Conservation (phyloP, 2,113 vertebrate genomes). For the Rostratula benghalensis region DNA sequence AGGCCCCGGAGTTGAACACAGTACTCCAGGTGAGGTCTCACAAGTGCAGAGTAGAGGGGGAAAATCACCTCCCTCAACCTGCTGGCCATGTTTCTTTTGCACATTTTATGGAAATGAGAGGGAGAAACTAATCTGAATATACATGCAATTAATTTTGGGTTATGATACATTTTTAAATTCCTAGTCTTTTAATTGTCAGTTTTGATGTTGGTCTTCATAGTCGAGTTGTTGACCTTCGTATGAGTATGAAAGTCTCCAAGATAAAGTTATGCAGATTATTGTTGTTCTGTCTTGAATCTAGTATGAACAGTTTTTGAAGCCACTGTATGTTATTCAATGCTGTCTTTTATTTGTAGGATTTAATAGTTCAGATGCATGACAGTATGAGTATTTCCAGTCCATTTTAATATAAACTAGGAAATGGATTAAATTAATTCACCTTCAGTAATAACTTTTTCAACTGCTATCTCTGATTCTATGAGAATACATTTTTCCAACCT, state of each 20-base stretch:
- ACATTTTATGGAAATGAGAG: neutral
- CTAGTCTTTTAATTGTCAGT: neutral
- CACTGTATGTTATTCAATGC: neutral
- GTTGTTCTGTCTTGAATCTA: neutral
- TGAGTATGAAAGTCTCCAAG: neutral
- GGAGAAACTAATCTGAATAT: neutral
- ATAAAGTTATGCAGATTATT: neutral
- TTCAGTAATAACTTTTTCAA: neutral
- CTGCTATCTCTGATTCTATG: neutral
- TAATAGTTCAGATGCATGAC: neutral
- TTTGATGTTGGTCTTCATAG: neutral
- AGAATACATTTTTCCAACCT: neutral
- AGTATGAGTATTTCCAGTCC: neutral
- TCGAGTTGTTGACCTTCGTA: neutral
- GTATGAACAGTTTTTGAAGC: neutral
- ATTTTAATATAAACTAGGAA: neutral
- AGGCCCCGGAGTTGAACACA: neutral
- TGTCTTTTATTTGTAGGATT: neutral
- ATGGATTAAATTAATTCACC: neutral
- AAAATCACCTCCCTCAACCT: fast-evolving
- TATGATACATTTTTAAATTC: neutral
- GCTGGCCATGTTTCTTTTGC: fast-evolving
- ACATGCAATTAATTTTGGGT: neutral
- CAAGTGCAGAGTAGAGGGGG: fast-evolving
- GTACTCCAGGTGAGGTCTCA: neutral